Evolutionary conservation across 2,113 vertebrate species (phyloP), one percentile per base, ranked within the genome.

Genomic region (Gnathonemus longibarbis): DNA sequence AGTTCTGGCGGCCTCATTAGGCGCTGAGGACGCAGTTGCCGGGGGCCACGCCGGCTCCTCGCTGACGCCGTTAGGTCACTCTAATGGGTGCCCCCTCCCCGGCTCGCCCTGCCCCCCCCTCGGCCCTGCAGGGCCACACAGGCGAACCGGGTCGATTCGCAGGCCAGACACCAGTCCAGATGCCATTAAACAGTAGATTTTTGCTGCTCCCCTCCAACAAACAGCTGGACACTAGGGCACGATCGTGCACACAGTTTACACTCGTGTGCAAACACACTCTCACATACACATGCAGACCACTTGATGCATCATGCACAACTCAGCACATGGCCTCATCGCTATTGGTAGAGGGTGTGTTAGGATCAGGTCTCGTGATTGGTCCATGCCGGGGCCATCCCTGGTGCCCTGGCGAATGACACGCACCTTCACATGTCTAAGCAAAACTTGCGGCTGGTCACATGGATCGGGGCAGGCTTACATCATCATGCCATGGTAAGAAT

Each of bases 61-160:
- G 84, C 90, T 93, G 90, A 92, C 92, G 93, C 89, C 92, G 93
- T 94, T 94, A 93, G 88, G 90, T 90, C 91, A 93, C 91, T 48
- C 92, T 94, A 94, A 92, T 91, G 92, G 91, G 35, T 35, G 66
- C 74, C 88, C 89, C 89, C 90, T 87, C 80, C 88, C 89, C 91
- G 90, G 66, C 89, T 90, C 89, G 93, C 91, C 91, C 91, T 91
- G 92, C 49, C 42, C 42, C 5, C 91, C 91, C 87, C 52, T 48
- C 83, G 88, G 92, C 93, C 94, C 92, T 90, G 90, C 83, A 83
- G 93, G 48, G 70, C 80, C 7, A 2, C 90, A 91, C 91, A 93
- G 91, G 93, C 93, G 88, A 91, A 90, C 91, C 89, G 89, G 93
- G 92, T 91, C 87, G 93, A 90, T 88, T 90, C 90, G 93, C 90